Conservation (phyloP, 2,888 invertebrate genomes). For the Cyclophora punctaria region DNA sequence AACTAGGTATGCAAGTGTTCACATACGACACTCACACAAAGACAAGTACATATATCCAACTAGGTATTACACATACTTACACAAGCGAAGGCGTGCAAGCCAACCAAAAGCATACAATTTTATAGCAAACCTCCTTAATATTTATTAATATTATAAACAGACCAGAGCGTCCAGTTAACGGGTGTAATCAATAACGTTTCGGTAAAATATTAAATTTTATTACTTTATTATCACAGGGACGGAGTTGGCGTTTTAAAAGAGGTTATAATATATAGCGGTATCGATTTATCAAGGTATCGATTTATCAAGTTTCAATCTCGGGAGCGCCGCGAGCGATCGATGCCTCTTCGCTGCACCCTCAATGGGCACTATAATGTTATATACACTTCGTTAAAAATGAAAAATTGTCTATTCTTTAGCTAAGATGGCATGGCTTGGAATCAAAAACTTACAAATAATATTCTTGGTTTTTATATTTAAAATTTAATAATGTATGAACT, state of each 20-base stretch:
- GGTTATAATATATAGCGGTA: slow-evolving; percentile 31
- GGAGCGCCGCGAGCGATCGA: slow-evolving; percentile 23
- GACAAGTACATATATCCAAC: too few species aligned
- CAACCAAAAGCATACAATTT: too few species aligned
- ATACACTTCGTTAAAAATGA: slow-evolving; percentile 23
- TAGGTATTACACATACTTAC: too few species aligned
- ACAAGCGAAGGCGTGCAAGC: too few species aligned
- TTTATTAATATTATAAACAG: slow-evolving; percentile 12
- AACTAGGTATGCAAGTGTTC: too few species aligned
- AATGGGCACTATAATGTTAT: background rate
- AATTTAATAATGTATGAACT: too few species aligned
- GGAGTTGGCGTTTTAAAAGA: slow-evolving; percentile 36
- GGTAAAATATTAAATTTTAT: slow-evolving; percentile 43
- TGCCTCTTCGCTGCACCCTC: slow-evolving; percentile 25
- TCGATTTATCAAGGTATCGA: slow-evolving; percentile 53
- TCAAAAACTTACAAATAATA: too few species aligned
- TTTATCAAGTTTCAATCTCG: slow-evolving; percentile 62
- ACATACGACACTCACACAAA: too few species aligned
- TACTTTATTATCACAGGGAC: slow-evolving; percentile 37
- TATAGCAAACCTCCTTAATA: background rate
- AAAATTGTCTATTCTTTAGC: slow-evolving; percentile 28
- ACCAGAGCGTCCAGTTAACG: slow-evolving; percentile 11
- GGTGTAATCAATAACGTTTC: slow-evolving; percentile 36
- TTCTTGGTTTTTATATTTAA: background rate
- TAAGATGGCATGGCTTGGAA: background rate